phyloP scores from a whole-genome alignment of 2,113 vertebrate genomes.

The Ictalurus furcatus region DNA sequence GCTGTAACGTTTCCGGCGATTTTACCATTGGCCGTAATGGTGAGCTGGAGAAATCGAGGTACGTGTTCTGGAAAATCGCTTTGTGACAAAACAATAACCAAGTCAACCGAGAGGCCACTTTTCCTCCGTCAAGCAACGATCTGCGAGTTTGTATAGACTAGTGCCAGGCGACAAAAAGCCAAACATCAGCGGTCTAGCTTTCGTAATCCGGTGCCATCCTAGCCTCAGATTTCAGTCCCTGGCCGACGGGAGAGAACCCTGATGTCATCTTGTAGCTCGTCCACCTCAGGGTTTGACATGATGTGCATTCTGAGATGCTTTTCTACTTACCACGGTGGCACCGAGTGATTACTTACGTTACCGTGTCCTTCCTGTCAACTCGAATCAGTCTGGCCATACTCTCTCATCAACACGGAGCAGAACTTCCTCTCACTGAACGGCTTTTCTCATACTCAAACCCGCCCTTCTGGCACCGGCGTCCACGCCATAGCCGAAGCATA shows the following conservation, averaged over 20 bases:
- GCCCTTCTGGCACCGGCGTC: no score
- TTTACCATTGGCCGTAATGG: no score
- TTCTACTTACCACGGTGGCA: background rate
- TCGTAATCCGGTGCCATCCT: background rate
- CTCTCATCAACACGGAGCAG: background rate
- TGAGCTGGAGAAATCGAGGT: no score
- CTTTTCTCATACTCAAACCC: background rate
- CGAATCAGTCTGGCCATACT: background rate
- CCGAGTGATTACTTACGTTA: no score
- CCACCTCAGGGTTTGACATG: background rate
- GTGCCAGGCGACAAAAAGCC: no score
- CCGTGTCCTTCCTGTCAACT: background rate
- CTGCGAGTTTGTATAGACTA: no score
- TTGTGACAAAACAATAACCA: no score
- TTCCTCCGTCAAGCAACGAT: no score
- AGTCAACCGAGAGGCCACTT: no score
- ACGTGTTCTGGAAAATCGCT: no score
- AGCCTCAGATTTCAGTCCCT: background rate
- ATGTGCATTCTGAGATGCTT: background rate
- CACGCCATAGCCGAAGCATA: no score
- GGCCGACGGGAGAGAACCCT: background rate
- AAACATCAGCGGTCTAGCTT: background rate
- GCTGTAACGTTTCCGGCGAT: no score
- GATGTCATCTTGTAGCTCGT: background rate
- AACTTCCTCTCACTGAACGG: background rate